A percentile compares a stretch with the other conserved stretches of the same genome.
These are phyloP conservation scores for Elgaria multicarinata DNA, from an alignment of 2,113 vertebrate species.

Conservation along the genomic window DNA sequence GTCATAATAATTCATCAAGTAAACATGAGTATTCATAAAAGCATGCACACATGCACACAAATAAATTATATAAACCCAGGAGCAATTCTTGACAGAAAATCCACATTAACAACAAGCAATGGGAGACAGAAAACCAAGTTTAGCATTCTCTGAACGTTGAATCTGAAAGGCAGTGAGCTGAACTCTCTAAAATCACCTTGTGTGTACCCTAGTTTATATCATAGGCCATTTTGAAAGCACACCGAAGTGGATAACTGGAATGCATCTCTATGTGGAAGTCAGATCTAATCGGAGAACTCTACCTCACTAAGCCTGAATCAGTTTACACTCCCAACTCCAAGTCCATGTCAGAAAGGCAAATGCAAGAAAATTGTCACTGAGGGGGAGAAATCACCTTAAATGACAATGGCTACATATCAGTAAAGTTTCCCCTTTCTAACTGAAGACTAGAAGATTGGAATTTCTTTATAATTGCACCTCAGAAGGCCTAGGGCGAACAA, in stretches of 20 bases:
- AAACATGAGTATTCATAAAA: background rate
- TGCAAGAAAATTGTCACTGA: background rate
- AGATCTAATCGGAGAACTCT: background rate
- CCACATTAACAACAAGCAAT: background rate
- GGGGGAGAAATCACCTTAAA: background rate
- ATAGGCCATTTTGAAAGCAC: background rate
- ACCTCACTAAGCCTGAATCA: background rate
- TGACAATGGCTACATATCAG: background rate
- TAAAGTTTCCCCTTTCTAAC: background rate
- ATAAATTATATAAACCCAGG: background rate
- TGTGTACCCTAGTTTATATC: background rate
- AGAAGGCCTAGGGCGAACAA: no score
- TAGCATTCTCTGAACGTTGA: background rate
- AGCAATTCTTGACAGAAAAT: slow-evolving; percentile 34
- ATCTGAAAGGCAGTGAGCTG: background rate
- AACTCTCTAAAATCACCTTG: background rate
- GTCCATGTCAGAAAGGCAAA: background rate
- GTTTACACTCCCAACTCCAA: background rate
- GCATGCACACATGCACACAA: background rate
- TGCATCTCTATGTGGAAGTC: background rate
- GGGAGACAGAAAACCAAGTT: slow-evolving; percentile 16
- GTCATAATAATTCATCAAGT: background rate
- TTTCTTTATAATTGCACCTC: background rate
- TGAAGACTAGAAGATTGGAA: background rate
- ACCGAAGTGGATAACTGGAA: background rate